Base-by-base conservation (phyloP, 2,888 invertebrate genomes). In the Mantis religiosa region DNA sequence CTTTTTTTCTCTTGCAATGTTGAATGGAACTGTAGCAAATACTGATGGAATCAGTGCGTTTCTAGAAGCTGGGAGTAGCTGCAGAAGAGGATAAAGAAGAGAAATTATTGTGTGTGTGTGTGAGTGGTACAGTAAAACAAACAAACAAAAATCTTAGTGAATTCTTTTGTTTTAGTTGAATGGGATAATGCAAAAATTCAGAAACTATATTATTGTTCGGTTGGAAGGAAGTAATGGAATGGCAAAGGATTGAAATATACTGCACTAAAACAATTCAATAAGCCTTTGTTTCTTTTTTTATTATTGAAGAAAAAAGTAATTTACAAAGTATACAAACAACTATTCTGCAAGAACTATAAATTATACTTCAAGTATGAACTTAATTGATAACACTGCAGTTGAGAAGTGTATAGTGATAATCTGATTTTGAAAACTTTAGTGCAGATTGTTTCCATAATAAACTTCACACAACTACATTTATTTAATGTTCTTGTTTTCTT, bases 401-500 rank as follows among this genome's bases (percentile, higher is more conserved):
- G 20, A 82, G 47, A 83, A 71, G 88, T 88, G 88, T 34, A 54
- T 88, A 88, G 88, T 88, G 88, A 88, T 41, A 83, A 71, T 82
- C 87, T 87, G 28, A 28, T 84, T 41, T 87, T 88, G 71, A 83
- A 84, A 88, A 89, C 88, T 89, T 89, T 88, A 85, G 88, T 41
- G 84, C 85, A 88, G 85, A 88, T 87, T 87, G 71, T 88, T 83
- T 89, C 85, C 87, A 87, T 27, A 27, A 54, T 71, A 82, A 88
- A 89, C 89, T 86, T 89, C 85, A 89, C 54, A 71, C 87, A 89
- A 41, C 84, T 85, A 81, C 87, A 82, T 88, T 89, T 82, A 88
- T 89, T 84, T 88, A 88, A 89, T 34, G 85, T 89, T 89, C 89
- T 87, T 34, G 83, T 88, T 89, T 89, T 88, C 82, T 88, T 82